These are phyloP conservation scores for Brachynemurus nebulosus DNA, from an alignment of 2,888 invertebrate species.

Conservation along the genomic window DNA sequence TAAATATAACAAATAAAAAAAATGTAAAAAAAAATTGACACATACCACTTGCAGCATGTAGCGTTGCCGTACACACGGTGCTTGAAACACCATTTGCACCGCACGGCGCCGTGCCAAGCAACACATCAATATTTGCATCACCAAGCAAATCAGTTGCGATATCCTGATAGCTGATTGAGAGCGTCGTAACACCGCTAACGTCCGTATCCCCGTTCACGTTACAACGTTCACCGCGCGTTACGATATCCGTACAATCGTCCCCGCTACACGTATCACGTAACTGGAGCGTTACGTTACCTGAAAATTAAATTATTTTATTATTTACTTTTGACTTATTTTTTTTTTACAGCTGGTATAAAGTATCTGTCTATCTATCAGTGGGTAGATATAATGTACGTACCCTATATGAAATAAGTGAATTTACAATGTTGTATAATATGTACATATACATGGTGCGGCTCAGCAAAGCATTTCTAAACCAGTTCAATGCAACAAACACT, in stretches of 20 bases:
- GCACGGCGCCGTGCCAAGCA: conserved; percentile 6
- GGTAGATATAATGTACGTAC: too few species aligned
- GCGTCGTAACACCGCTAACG: conserved; percentile 6
- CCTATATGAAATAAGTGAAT: too few species aligned
- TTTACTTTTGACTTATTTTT: too few species aligned
- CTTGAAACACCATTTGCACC: background rate
- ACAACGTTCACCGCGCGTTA: background rate
- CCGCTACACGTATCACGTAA: conserved; percentile 7
- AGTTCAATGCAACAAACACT: too few species aligned
- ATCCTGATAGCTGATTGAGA: conserved; percentile 11
- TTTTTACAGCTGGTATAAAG: too few species aligned
- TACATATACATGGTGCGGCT: too few species aligned
- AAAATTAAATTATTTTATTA: background rate
- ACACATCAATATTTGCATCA: conserved; percentile 8
- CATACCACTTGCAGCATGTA: conserved; percentile 9
- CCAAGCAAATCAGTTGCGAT: conserved; percentile 9
- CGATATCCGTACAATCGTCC: conserved; percentile 7
- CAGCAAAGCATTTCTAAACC: too few species aligned
- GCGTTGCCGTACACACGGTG: conserved; percentile 6
- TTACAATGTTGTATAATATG: too few species aligned
- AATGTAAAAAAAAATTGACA: too few species aligned
- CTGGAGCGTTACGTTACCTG: conserved; percentile 9
- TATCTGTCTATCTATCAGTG: too few species aligned
- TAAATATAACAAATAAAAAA: too few species aligned
- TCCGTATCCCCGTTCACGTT: background rate